Conservation (phyloP, 64 coral and sea anemone species). For the Stylophora pistillata region DNA sequence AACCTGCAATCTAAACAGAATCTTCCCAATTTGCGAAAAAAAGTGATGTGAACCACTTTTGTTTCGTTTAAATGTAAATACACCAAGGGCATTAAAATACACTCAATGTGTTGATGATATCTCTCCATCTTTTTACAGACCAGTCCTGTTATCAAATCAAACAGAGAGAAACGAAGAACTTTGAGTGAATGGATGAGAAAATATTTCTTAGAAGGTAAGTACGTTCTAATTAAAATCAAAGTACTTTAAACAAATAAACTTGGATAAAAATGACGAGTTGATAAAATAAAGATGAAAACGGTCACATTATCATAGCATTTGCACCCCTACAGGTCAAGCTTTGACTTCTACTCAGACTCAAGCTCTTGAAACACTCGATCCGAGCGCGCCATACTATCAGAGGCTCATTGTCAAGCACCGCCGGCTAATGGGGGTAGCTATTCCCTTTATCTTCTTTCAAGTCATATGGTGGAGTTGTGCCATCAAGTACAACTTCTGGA, state of each 20-base stretch:
- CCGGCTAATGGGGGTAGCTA: slow-evolving; percentile 59
- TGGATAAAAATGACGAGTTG: neutral
- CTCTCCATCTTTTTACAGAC: neutral
- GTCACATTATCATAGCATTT: neutral
- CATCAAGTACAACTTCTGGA: slow-evolving; percentile 71
- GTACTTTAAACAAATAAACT: neutral
- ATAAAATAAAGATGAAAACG: neutral
- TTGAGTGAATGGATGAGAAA: slow-evolving; percentile 11
- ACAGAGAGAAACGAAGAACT: slow-evolving; percentile 6
- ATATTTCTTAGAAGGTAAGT: slow-evolving; percentile 28
- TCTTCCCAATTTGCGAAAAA: too few species aligned
- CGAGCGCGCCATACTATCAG: slow-evolving; percentile 61
- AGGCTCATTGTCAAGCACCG: slow-evolving; percentile 68
- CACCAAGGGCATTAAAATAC: neutral
- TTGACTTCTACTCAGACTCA: slow-evolving; percentile 51
- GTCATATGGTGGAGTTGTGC: slow-evolving; percentile 80
- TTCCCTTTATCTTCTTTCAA: slow-evolving; percentile 70
- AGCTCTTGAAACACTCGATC: slow-evolving; percentile 52
- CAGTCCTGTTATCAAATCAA: neutral
- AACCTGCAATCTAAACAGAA: too few species aligned
- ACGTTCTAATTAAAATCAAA: neutral
- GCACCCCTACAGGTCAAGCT: slow-evolving; percentile 38
- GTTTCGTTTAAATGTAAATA: neutral
- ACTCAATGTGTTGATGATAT: neutral
- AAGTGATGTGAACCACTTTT: too few species aligned